Base-by-base conservation (phyloP, 2,113 vertebrate species). In the Mastomys natalensis region DNA sequence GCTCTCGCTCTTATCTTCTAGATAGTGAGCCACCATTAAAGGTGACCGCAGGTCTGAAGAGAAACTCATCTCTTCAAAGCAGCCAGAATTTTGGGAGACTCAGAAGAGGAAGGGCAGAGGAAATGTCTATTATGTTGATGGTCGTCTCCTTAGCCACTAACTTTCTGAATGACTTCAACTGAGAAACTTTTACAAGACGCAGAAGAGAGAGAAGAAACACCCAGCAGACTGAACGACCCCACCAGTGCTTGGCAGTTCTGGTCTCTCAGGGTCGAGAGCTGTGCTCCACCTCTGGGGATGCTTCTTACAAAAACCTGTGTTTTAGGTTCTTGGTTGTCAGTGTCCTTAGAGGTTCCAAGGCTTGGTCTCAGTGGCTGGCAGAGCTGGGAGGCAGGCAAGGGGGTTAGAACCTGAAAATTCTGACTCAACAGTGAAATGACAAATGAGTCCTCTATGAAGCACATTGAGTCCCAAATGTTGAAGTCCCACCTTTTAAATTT, bases 111-210 rank as follows among this genome's bases (percentile, higher is more conserved):
- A 55, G 55, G 37, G 8, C 31, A 7, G 34, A 3, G 2, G n/a
- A 37, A 12, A 22, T 3, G 24, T 72, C 58, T 51, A 31, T 29
- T 24, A 19, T 16, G 40, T 24, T 6, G 40, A 84, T 24, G 24
- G 78, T 7, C 87, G 29, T 51, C 78, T 77, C 87, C 40, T 62
- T 70, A 72, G 55, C 45, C 7, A 11, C 29, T 13, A 3, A 66
- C 73, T 92, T 94, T 93, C 86, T 40, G 45, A 68, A 76, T 94
- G 26, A 77, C 72, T 91, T 66, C 40, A 87, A 66, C 0, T 51
- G 76, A 87, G 80, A 91, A 78, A 68, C 58, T n/a, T 89, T 53
- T 40, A 48, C 55, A 91, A 93, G 66, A 4, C 4, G 17, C n/a
- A 45, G 21, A 81, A 73, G 10, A 21, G 51, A 78, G 53, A 74